These are phyloP conservation scores for Helicorthomorpha holstii DNA, from an alignment of 1,140 invertebrate genomes.

Conservation along the genomic window DNA sequence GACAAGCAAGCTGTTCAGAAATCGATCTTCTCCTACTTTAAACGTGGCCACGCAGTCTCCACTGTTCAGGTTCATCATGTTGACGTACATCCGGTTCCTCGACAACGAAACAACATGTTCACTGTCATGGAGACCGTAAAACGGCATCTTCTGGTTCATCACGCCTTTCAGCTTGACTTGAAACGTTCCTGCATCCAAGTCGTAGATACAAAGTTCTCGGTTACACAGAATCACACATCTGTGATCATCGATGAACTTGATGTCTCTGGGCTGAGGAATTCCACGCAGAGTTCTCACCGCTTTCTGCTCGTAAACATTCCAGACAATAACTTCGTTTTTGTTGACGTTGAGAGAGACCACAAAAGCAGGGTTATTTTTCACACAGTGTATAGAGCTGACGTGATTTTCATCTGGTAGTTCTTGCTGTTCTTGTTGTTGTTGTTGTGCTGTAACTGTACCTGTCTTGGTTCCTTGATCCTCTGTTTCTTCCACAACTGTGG, in stretches of 20 bases:
- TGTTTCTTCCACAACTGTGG: background rate
- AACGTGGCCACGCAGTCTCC: constrained; percentile 73
- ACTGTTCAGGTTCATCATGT: constrained; percentile 64
- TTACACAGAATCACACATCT: constrained; percentile 60
- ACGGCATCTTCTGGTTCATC: constrained; percentile 85
- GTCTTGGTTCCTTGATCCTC: too few relatives aligned
- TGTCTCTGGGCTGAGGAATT: constrained; percentile 23
- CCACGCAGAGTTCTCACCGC: constrained; percentile 47
- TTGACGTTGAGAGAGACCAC: constrained; percentile 52
- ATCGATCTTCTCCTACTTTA: constrained; percentile 70
- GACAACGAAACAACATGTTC: constrained; percentile 62
- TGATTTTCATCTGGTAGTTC: background rate
- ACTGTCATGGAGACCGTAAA: constrained; percentile 60
- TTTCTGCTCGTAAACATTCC: constrained; percentile 34
- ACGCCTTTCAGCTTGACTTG: constrained; percentile 59
- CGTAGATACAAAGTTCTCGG: constrained; percentile 56
- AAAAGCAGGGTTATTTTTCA: constrained; percentile 22
- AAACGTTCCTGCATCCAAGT: constrained; percentile 52
- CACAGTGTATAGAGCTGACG: constrained; percentile 2
- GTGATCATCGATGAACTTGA: constrained; percentile 36
- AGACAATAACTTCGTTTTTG: constrained; percentile 56
- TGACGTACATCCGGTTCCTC: constrained; percentile 75
- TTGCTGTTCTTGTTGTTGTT: too few relatives aligned
- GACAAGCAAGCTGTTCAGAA: constrained; percentile 69
- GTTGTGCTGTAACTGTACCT: too few relatives aligned